phyloP scores from a whole-genome alignment of 1,140 invertebrate species.

The Zaprionus nigranus region DNA sequence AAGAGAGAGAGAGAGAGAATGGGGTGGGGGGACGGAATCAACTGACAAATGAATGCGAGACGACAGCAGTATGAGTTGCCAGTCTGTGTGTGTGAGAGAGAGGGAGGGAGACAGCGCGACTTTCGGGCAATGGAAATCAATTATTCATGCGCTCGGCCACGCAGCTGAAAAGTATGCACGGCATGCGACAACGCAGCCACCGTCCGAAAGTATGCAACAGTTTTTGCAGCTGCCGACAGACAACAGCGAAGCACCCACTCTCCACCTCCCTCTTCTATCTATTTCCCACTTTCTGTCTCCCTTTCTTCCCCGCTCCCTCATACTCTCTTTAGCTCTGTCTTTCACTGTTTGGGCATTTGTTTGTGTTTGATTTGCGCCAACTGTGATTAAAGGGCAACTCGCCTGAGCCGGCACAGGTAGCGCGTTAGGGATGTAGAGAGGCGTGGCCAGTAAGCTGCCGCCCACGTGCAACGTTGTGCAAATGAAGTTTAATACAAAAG shows the following conservation, averaged over 20 bases:
- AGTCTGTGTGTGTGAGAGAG: neutral
- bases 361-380: slow-evolving; percentile 74
- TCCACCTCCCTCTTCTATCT: neutral
- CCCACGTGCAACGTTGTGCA: slow-evolving; percentile 27
- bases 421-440: neutral
- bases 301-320: neutral
- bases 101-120: slow-evolving; percentile 27
- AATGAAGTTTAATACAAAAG: slow-evolving; percentile 66
- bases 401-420: neutral
- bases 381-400: slow-evolving; percentile 71
- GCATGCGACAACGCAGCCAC: slow-evolving; percentile 44
- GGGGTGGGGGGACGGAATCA: neutral
- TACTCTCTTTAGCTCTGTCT: neutral
- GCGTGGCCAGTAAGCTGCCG: slow-evolving; percentile 6
- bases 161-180: slow-evolving; percentile 75
- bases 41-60: slow-evolving; percentile 73
- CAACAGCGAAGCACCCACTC: neutral
- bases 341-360: slow-evolving; percentile 52
- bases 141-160: slow-evolving; percentile 77
- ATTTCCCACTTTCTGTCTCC: no score
- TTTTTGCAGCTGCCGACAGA: slow-evolving; percentile 50
- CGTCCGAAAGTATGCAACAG: slow-evolving; percentile 68
- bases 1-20: neutral
- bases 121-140: slow-evolving; percentile 76
- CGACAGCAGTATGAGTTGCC: slow-evolving; percentile 32